Evolutionary conservation across 2,797 vertebrate species (phyloP).

Genomic region (Platalea minor): DNA sequence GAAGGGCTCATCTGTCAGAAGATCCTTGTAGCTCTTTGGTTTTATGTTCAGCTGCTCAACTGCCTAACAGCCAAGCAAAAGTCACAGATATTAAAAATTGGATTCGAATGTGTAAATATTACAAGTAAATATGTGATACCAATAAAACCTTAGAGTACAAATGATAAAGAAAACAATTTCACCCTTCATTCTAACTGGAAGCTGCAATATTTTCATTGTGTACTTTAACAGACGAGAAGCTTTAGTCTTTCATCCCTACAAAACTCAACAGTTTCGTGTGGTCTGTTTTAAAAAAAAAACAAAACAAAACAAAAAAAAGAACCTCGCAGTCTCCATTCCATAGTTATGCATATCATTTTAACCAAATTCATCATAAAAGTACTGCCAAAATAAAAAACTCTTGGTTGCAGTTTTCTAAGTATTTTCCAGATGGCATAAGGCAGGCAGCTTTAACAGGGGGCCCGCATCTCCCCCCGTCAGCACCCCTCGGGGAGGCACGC

Average conservation of each 20-base stretch:
- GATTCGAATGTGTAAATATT: background rate
- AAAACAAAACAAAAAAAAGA: background rate
- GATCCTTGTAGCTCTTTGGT: constrained; percentile 91
- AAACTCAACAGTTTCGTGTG: background rate
- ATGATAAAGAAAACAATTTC: background rate
- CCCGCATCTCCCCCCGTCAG: background rate
- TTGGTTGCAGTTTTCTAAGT: background rate
- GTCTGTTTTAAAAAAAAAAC: background rate
- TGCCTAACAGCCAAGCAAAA: constrained; percentile 75
- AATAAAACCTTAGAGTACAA: background rate
- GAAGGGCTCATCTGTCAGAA: constrained; percentile 91
- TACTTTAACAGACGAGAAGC: background rate
- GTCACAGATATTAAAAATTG: background rate
- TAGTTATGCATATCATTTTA: background rate
- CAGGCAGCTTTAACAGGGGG: background rate
- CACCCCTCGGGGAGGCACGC: rapidly evolving
- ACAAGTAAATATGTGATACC: background rate
- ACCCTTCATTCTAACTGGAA: background rate
- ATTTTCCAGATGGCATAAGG: background rate
- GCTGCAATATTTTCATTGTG: background rate
- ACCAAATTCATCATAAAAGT: background rate
- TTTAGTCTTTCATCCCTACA: background rate
- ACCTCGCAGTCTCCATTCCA: background rate
- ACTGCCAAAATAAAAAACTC: background rate
- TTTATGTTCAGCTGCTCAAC: constrained; percentile 97